Percentiles rank a stretch among this genome's conserved stretches.
phyloP scores from a whole-genome alignment of 2,113 vertebrate genomes.

The Brevimyrus niger region DNA sequence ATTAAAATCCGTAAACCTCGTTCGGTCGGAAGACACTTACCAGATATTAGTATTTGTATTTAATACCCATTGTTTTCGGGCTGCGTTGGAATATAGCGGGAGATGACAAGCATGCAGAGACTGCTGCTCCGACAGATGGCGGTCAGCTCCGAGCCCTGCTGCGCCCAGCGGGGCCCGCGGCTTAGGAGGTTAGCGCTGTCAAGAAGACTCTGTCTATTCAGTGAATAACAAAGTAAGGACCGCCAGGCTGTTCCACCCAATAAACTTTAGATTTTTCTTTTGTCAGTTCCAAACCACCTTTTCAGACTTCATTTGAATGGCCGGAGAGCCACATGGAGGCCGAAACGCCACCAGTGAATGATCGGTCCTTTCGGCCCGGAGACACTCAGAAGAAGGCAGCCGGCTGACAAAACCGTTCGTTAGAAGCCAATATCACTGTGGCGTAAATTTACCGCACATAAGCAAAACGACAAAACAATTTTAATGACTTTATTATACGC shows the following conservation, averaged over 20 bases:
- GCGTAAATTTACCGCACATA: neutral
- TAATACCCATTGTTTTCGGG: constrained; percentile 4
- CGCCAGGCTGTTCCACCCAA: constrained; percentile 80
- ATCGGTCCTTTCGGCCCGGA: neutral
- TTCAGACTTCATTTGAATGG: constrained; percentile 50
- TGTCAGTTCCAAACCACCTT: constrained; percentile 48
- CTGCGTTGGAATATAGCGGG: constrained; percentile 23
- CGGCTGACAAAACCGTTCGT: neutral
- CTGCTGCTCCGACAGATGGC: constrained; percentile 96
- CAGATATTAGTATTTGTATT: neutral
- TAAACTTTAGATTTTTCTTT: constrained; percentile 73
- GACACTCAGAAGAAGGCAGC: neutral
- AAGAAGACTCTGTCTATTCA: constrained; percentile 94
- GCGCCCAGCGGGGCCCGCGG: constrained; percentile 90
- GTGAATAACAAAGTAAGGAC: constrained; percentile 85
- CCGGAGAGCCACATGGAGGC: constrained; percentile 44
- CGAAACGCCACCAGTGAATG: neutral
- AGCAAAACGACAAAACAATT: neutral
- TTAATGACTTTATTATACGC: neutral
- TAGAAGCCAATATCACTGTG: neutral
- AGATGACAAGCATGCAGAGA: constrained; percentile 18
- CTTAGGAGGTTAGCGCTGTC: constrained; percentile 97
- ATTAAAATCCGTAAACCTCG: neutral
- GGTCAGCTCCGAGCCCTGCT: constrained; percentile 85
- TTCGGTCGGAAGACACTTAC: neutral